Base-by-base conservation (phyloP, 1,140 invertebrate genomes). In the Eueides isabella region DNA sequence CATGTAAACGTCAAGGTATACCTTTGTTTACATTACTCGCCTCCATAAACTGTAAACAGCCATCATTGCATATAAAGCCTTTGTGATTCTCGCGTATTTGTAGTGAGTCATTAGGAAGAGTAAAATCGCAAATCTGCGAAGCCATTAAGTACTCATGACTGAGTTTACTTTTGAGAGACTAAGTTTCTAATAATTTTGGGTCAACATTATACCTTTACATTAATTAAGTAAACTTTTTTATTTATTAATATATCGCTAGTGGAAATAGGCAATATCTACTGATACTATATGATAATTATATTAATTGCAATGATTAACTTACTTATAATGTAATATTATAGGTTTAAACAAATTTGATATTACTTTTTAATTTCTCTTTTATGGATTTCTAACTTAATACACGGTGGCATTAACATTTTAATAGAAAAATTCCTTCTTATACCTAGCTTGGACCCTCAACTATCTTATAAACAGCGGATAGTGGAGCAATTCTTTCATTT, bases 21-120 rank as follows among this genome's bases (percentile, higher is more conserved):
- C 74, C 74, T 85, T 85, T 90, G 80, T 91, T 89, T 84, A 79
- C 85, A 77, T 84, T 80, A 81, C 81, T 75, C 79, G 82, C 76
- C 85, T 84, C 81, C 80, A 81, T 80, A 85, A 83, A 85, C 75
- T 70, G 85, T 81, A 89, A 91, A 91, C 83, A 90, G 66, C 74
- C 78, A 89, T 89, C 80, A 89, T 87, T 81, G 79, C 75, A 80
- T 85, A 82, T 85, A 84, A 83, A 87, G 80, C 80, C 86, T 90
- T 89, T 88, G 86, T 88, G 80, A 84, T 80, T 73, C 76, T 78
- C 72, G 48, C 74, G 69, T 89, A 76, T 89, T 88, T 88, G 79
- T 68, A 55, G 77, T 90, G 88, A 91, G 71, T 91, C 88, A 91
- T 75, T 72, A 72, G 77, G 75, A 83, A 85, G 83, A 55, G 79